phyloP scores from a whole-genome alignment of 2,113 vertebrate species.

The Nicator chloris region DNA sequence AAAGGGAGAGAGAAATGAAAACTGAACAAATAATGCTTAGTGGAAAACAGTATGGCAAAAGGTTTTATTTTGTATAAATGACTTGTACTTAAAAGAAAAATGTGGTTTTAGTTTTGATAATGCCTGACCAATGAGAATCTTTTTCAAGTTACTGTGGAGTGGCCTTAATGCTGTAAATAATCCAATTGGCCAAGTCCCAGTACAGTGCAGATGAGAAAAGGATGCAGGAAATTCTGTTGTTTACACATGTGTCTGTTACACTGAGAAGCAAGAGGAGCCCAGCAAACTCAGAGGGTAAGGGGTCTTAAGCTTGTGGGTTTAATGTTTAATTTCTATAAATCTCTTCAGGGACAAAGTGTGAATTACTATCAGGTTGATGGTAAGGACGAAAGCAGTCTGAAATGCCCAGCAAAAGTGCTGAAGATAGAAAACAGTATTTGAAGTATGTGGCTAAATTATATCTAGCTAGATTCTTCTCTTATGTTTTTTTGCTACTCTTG shows the following conservation, averaged over 20 bases:
- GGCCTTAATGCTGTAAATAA: slow-evolving; percentile 70
- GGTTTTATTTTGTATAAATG: slow-evolving; percentile 9
- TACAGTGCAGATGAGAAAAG: slow-evolving; percentile 68
- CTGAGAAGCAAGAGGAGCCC: slow-evolving; percentile 44
- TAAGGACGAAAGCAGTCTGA: background rate
- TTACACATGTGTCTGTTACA: slow-evolving; percentile 67
- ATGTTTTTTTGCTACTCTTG: background rate
- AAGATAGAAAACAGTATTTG: background rate
- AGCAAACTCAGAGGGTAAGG: slow-evolving; percentile 67
- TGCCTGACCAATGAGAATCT: slow-evolving; percentile 67
- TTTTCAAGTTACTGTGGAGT: slow-evolving; percentile 50
- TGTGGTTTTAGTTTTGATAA: slow-evolving; percentile 62
- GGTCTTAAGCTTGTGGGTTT: slow-evolving; percentile 50
- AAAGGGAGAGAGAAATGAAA: background rate
- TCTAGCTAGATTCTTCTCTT: background rate
- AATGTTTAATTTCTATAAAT: slow-evolving; percentile 33
- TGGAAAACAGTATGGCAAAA: background rate
- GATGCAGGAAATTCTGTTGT: slow-evolving; percentile 74
- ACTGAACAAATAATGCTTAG: background rate
- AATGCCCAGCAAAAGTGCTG: background rate
- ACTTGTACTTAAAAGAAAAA: slow-evolving; percentile 30
- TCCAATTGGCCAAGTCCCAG: slow-evolving; percentile 66
- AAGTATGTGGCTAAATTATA: background rate
- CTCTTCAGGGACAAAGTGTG: background rate
- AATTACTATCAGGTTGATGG: background rate